Percentiles rank a stretch among this genome's conserved stretches.
Conservation (phyloP, 1,140 invertebrate genomes). For the Penaeus indicus region DNA sequence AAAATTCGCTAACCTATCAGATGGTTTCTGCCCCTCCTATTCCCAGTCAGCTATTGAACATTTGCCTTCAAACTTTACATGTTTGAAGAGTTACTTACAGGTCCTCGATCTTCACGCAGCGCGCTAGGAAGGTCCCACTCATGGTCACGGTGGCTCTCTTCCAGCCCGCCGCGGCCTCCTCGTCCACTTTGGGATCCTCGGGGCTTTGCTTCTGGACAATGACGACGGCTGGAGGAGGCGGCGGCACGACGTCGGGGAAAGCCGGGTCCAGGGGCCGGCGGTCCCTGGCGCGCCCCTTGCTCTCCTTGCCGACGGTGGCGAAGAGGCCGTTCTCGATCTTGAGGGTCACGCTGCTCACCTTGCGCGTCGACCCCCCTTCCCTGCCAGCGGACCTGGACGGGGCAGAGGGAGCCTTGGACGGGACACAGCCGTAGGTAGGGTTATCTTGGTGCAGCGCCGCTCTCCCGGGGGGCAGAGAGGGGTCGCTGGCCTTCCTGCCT, state of each 20-base stretch:
- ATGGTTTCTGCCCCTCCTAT: too few species aligned
- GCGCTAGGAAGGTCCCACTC: slow-evolving; percentile 45
- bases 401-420: not conserved
- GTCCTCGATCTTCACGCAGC: slow-evolving; percentile 57
- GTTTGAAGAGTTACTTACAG: slow-evolving; percentile 32
- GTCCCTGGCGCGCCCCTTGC: slow-evolving; percentile 31
- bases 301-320: slow-evolving; percentile 36
- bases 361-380: not conserved
- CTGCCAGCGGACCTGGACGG: not conserved
- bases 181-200: not conserved
- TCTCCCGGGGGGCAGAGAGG: not conserved
- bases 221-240: slow-evolving; percentile 23
- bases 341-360: slow-evolving; percentile 48
- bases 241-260: not conserved
- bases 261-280: slow-evolving; percentile 37
- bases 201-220: slow-evolving; percentile 16
- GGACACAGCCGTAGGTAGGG: slow-evolving; percentile 30
- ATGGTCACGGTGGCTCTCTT: slow-evolving; percentile 40
- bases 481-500: too few species aligned
- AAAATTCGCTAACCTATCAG: too few species aligned
- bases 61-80: too few species aligned
- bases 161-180: slow-evolving; percentile 10
- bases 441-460: slow-evolving; percentile 31
- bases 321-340: slow-evolving; percentile 57
- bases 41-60: too few species aligned